Evolutionary conservation across 1,140 invertebrate species (phyloP).

Genomic region (Aphaenogaster floridana): DNA sequence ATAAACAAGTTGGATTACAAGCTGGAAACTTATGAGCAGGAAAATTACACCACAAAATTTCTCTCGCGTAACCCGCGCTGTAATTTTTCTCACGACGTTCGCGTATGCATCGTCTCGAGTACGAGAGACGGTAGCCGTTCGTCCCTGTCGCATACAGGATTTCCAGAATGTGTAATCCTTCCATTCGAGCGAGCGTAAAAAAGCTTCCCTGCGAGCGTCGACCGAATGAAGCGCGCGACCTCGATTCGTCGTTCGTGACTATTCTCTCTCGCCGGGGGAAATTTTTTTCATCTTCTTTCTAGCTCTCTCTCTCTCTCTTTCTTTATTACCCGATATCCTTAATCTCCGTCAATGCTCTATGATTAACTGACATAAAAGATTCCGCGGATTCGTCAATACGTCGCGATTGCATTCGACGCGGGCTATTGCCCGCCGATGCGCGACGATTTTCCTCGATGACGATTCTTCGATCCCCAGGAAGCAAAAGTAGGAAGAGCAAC

Average conservation of each 20-base stretch:
- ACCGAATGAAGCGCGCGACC: conserved; percentile 67
- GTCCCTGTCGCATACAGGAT: conserved; percentile 16
- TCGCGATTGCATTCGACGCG: background rate
- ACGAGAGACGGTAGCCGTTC: conserved; percentile 21
- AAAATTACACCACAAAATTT: background rate
- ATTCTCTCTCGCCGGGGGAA: conserved; percentile 1
- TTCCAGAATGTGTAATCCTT: conserved; percentile 61
- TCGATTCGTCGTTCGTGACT: conserved; percentile 63
- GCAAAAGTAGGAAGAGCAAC: no score
- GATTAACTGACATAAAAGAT: conserved; percentile 70
- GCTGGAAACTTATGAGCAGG: background rate
- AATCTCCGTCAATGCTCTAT: conserved; percentile 79
- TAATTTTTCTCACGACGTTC: conserved; percentile 5
- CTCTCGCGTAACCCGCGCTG: background rate
- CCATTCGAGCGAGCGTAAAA: conserved; percentile 64
- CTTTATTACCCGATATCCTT: conserved; percentile 79
- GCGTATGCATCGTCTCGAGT: background rate
- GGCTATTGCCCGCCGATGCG: background rate
- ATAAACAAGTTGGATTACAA: background rate
- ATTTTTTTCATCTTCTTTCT: background rate
- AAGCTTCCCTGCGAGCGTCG: conserved; percentile 51
- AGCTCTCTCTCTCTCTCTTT: no score
- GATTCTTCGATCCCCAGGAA: background rate
- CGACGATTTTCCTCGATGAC: background rate
- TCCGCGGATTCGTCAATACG: conserved; percentile 15